These are phyloP conservation scores for Eulemur rubriventer DNA, from an alignment of 2,797 vertebrate genomes.

Conservation along the genomic window DNA sequence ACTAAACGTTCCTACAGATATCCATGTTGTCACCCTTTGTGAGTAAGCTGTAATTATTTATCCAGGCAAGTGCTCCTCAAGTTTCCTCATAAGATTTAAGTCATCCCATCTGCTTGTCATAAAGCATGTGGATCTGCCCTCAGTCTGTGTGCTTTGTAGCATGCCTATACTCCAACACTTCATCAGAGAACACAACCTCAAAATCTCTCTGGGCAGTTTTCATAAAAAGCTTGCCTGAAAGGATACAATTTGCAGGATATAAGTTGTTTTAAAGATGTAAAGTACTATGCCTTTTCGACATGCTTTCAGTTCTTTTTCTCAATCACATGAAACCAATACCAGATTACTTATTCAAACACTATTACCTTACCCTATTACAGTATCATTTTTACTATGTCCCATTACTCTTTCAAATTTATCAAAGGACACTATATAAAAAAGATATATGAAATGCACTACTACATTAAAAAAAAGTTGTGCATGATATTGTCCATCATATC, in stretches of 20 bases:
- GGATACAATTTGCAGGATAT: neutral
- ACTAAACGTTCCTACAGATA: neutral
- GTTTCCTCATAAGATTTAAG: neutral
- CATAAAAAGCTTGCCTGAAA: constrained; percentile 3
- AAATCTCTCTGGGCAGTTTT: neutral
- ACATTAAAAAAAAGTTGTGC: neutral
- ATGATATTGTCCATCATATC: neutral
- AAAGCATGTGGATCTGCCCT: neutral
- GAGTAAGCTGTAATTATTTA: neutral
- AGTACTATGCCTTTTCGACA: neutral
- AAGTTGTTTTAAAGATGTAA: constrained; percentile 3
- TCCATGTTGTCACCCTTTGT: neutral
- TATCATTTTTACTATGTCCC: neutral
- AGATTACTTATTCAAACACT: neutral
- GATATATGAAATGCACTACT: neutral
- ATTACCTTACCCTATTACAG: neutral
- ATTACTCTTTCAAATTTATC: neutral
- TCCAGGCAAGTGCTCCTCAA: neutral
- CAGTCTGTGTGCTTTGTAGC: neutral
- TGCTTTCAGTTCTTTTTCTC: neutral
- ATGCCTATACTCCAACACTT: neutral
- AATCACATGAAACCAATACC: neutral
- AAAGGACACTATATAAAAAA: neutral
- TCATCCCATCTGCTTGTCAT: neutral
- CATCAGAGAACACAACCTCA: neutral